These are phyloP conservation scores for Gymnobelideus leadbeateri DNA, from an alignment of 2,113 vertebrate genomes.

Conservation along the genomic window DNA sequence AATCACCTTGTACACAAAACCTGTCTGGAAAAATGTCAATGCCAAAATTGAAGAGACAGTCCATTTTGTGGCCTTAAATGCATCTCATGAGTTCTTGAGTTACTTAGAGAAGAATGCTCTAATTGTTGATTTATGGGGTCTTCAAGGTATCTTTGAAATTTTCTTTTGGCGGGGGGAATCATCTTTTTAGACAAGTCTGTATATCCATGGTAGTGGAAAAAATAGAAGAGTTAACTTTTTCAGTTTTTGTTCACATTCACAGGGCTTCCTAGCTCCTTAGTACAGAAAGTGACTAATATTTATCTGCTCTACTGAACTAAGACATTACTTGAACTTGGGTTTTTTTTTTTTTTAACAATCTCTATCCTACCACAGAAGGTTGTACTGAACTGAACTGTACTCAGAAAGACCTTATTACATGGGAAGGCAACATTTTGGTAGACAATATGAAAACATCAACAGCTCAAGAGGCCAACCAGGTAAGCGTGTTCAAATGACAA, in stretches of 20 bases:
- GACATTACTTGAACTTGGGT: too few relatives aligned
- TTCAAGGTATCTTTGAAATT: constrained; percentile 87
- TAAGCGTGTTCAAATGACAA: constrained; percentile 38
- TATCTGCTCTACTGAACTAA: not conserved
- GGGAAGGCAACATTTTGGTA: constrained; percentile 86
- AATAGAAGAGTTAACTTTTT: not conserved
- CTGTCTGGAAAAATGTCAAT: constrained; percentile 89
- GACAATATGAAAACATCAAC: constrained; percentile 78
- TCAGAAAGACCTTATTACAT: constrained; percentile 81
- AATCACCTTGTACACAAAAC: constrained; percentile 86
- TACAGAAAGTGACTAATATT: not conserved
- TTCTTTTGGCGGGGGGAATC: not conserved
- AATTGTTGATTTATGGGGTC: constrained; percentile 92
- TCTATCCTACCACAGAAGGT: constrained; percentile 84
- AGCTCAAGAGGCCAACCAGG: constrained; percentile 49
- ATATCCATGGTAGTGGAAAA: not conserved
- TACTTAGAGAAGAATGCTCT: constrained; percentile 93
- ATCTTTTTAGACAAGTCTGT: not conserved
- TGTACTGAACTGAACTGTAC: constrained; percentile 83
- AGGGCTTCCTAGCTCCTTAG: not conserved
- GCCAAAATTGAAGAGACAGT: constrained; percentile 87
- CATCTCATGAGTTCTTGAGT: constrained; percentile 87
- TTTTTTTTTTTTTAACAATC: not conserved
- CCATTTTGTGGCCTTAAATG: constrained; percentile 86
- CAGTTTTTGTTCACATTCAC: too few relatives aligned